Evolutionary conservation across 2,888 invertebrate genomes (phyloP).

Genomic region (Diaprepes abbreviatus): DNA sequence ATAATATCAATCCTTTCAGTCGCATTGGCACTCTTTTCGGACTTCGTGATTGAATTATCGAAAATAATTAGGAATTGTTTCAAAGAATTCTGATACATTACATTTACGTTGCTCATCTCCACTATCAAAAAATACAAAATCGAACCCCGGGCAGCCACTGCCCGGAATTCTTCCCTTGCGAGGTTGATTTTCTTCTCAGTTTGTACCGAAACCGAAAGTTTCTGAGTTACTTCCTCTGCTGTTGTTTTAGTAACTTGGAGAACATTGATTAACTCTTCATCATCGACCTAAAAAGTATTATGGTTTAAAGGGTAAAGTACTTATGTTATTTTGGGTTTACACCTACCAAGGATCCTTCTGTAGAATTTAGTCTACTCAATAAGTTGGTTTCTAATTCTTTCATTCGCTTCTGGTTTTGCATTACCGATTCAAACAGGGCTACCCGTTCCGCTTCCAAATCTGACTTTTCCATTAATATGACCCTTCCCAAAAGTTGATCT

Average conservation of each 20-base stretch:
- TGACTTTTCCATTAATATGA: constrained; percentile 96
- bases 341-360: constrained; percentile 74
- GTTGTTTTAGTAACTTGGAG: constrained; percentile 86
- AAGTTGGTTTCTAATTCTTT: constrained; percentile 95
- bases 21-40: constrained; percentile 86
- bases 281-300: constrained; percentile 83
- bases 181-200: constrained; percentile 95
- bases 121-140: constrained; percentile 96
- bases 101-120: constrained; percentile 96
- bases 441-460: constrained; percentile 96
- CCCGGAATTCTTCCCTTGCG: constrained; percentile 95
- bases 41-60: constrained; percentile 93
- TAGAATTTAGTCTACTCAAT: constrained; percentile 91
- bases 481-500: constrained; percentile 93
- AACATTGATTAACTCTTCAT: constrained; percentile 93
- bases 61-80: constrained; percentile 95
- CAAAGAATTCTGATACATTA: constrained; percentile 97
- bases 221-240: constrained; percentile 95
- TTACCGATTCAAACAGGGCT: constrained; percentile 93
- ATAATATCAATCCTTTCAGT: constrained; percentile 91
- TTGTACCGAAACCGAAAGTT: constrained; percentile 90
- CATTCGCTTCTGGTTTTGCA: constrained; percentile 96
- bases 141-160: constrained; percentile 94
- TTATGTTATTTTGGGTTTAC: background rate
- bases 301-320: background rate